phyloP scores from a whole-genome alignment of 2,113 vertebrate genomes.

The Machaerirhynchus nigripectus region DNA sequence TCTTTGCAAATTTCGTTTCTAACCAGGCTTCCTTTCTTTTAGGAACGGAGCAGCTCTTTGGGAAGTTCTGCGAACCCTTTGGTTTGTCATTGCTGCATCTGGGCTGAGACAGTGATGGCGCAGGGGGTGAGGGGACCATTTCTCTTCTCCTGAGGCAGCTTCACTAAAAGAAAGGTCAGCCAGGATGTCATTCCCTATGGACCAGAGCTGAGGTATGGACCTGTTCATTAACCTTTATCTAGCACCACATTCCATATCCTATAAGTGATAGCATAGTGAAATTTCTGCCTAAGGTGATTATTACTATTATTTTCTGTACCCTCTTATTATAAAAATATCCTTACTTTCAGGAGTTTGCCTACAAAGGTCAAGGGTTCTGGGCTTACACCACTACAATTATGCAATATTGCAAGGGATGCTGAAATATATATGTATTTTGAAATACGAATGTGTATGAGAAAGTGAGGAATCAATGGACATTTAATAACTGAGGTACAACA shows the following conservation, averaged over 20 bases:
- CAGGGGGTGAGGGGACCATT: neutral
- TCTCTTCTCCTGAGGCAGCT: neutral
- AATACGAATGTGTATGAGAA: neutral
- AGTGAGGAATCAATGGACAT: neutral
- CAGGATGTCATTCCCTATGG: neutral
- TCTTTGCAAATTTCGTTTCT: neutral
- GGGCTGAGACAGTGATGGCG: neutral
- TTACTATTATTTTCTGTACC: neutral
- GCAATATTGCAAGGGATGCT: neutral
- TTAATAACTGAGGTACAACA: neutral
- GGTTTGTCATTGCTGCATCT: neutral
- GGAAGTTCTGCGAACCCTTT: neutral
- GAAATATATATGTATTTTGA: neutral
- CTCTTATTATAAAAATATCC: neutral
- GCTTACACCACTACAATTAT: neutral
- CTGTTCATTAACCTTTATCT: neutral
- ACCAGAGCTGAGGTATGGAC: neutral
- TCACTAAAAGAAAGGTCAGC: neutral
- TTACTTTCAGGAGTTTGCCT: neutral
- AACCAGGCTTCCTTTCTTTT: neutral
- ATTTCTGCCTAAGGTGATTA: neutral
- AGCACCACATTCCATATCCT: neutral
- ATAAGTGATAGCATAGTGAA: neutral
- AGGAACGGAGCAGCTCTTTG: neutral
- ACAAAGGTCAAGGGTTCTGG: neutral